Base-by-base conservation (phyloP, 2,888 invertebrate species). In the Sacculina carcini region DNA sequence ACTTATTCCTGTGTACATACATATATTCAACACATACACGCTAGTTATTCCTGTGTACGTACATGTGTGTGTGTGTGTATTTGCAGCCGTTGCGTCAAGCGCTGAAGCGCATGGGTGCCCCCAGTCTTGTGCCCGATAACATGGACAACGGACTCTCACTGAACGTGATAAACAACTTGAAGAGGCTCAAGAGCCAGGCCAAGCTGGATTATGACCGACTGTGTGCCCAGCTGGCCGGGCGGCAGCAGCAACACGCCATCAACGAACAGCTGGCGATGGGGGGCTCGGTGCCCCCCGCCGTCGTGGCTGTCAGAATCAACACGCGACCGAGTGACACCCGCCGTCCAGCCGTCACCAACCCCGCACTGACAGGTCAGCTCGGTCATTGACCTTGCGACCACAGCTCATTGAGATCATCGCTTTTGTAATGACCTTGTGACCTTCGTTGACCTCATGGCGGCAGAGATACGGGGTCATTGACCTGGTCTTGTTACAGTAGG, bases 151-250 rank as follows among this genome's bases (percentile, higher is more conserved):
- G 83, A 56, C 72, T 94, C 54, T 89, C 86, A 62, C 90, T 84
- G 65, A 82, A 83, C 54, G 87, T 96, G 42, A 74, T 87, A 55
- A 89, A 87, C 66, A 90, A 94, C 66, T 70, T 98, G 62, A 94
- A 92, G 67, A 78, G 89, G 65, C 72, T 94, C 60, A 96, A 96
- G 69, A 89, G 86, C 65, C 82, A 85, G 65, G 90, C 87, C 21
- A 85, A 86, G 67, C 73, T 78, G 51, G 87, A 87, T 64, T 86
- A 84, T 62, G 87, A 87, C 64, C 50, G 54, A 32, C 55, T 57
- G 29, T 57, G 56, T 19, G 48, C 51, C 7, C 55, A 57, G 55
- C 31, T 48, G 48, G 3, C 32, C 9, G 55, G 21, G 48, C 62
- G 53, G 71, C 72, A n/a, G n/a, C 51, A 72, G 71, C 67, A 72